Conservation (phyloP, 2,888 invertebrate genomes). For the Acanthosepion esculentum region DNA sequence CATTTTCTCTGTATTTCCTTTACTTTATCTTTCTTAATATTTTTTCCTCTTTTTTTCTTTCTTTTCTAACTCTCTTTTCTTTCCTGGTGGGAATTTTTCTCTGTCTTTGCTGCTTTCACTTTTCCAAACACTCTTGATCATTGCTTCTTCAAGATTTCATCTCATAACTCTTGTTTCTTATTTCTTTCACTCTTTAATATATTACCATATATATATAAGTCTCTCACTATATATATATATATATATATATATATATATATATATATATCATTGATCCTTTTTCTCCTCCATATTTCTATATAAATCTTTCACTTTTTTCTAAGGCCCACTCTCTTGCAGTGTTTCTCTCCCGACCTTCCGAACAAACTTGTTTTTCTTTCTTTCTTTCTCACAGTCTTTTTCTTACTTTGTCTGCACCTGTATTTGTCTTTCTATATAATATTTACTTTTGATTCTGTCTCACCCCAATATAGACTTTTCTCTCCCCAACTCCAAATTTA, state of each 20-base stretch:
- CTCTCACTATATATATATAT: no score
- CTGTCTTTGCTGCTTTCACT: no score
- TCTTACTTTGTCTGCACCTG: not conserved
- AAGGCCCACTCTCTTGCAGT: not conserved
- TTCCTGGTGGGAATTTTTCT: not conserved
- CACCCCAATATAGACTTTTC: not conserved
- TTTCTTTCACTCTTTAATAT: no score
- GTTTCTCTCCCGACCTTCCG: not conserved
- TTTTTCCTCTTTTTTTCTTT: not conserved
- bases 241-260: no score
- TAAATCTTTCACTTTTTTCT: not conserved
- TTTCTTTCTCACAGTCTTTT: not conserved
- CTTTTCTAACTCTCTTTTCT: not conserved
- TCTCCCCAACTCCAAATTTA: not conserved
- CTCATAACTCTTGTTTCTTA: no score
- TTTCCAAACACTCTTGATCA: no score
- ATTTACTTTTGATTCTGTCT: not conserved
- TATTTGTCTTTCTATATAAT: slow-evolving; percentile 10
- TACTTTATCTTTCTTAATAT: not conserved
- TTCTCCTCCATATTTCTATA: no score
- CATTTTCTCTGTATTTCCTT: not conserved
- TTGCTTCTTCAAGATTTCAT: no score
- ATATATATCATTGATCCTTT: no score
- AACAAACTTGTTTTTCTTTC: not conserved
- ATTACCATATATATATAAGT: no score